phyloP scores from a whole-genome alignment of 2,113 vertebrate species.

The Chlorodrepanis virens region DNA sequence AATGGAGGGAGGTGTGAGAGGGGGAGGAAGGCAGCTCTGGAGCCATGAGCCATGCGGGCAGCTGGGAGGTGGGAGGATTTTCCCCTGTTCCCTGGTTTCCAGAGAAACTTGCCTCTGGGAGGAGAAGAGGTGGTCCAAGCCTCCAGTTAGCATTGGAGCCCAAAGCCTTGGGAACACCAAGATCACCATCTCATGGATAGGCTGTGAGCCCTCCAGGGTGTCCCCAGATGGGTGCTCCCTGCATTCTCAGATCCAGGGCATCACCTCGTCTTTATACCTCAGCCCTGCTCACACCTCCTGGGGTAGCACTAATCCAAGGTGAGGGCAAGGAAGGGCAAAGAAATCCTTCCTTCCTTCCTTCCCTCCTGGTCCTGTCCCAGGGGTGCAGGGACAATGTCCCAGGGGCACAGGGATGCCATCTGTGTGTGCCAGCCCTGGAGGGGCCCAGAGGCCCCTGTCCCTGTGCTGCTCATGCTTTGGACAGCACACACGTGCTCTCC shows the following conservation, averaged over 20 bases:
- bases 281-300: background rate
- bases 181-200: accelerated
- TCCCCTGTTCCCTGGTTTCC: constrained; percentile 1
- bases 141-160: background rate
- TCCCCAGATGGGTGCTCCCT: background rate
- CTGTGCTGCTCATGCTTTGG: background rate
- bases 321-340: background rate
- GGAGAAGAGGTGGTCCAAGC: background rate
- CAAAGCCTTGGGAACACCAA: background rate
- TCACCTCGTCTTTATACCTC: background rate
- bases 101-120: constrained; percentile 11
- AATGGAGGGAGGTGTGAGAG: constrained; percentile 42
- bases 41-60: background rate
- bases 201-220: background rate
- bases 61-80: constrained; percentile 41
- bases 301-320: background rate
- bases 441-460: background rate
- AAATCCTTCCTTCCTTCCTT: background rate
- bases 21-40: constrained; percentile 24
- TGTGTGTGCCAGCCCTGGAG: background rate
- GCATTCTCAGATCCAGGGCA: background rate
- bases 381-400: accelerated
- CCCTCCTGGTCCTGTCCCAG: background rate
- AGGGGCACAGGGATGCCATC: background rate
- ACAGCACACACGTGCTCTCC: background rate